phyloP scores from a whole-genome alignment of 2,888 invertebrate species.

The Noctua comes region DNA sequence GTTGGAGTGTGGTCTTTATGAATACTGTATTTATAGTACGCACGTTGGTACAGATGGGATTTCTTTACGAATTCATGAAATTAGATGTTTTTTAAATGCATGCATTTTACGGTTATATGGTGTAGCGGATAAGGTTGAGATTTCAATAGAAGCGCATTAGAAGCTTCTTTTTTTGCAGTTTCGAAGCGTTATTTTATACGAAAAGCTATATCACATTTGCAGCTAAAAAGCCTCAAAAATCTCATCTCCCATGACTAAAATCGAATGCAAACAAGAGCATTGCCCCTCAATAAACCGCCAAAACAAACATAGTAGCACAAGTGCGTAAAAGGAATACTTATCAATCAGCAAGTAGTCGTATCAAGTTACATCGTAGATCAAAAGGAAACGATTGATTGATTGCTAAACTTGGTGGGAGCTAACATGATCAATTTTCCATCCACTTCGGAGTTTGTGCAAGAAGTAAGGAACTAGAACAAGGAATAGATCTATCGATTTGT shows the following conservation, averaged over 20 bases:
- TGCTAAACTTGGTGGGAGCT: slow-evolving; percentile 39
- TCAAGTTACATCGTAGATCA: slow-evolving; percentile 35
- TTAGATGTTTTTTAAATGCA: no score
- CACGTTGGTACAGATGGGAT: no score
- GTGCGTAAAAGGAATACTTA: slow-evolving; percentile 39
- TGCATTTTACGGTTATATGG: background rate
- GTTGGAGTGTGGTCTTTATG: background rate
- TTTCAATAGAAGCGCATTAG: background rate
- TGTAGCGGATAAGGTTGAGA: background rate
- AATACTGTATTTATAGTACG: no score
- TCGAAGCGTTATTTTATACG: background rate
- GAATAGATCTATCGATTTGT: background rate
- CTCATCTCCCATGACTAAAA: background rate
- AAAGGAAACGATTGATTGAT: slow-evolving; percentile 48
- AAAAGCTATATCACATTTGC: background rate
- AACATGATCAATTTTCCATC: slow-evolving; percentile 41
- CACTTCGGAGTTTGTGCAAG: slow-evolving; percentile 15
- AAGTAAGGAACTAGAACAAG: background rate
- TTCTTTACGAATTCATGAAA: no score
- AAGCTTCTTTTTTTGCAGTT: background rate
- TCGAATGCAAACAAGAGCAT: background rate
- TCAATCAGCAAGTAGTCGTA: slow-evolving; percentile 40
- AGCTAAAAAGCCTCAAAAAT: background rate
- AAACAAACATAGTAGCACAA: slow-evolving; percentile 22
- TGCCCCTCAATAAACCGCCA: background rate